A percentile compares a stretch with the other conserved stretches of the same genome.
Evolutionary conservation across 2,113 vertebrate species (phyloP).

Genomic region (Elephas maximus): DNA sequence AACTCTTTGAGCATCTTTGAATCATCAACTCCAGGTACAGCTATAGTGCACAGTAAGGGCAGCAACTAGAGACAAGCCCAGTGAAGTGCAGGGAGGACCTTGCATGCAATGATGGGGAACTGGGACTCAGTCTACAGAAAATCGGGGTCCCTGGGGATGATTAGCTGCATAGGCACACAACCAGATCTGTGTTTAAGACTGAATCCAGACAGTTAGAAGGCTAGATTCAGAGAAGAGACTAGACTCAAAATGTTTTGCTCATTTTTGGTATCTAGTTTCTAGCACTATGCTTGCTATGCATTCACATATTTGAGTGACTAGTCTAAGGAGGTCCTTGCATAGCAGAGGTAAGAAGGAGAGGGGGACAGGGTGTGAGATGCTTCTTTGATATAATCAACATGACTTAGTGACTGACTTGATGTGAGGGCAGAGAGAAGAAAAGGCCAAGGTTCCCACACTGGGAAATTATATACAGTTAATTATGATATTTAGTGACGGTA

Average conservation of each 20-base stretch:
- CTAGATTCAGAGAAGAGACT: not conserved
- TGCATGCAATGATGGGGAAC: not conserved
- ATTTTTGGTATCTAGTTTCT: no score
- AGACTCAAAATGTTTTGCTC: no score
- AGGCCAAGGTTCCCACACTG: not conserved
- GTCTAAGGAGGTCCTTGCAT: not conserved
- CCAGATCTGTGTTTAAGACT: not conserved
- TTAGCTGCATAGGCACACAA: not conserved
- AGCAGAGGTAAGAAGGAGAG: not conserved
- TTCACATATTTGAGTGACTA: not conserved
- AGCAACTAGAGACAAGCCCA: not conserved
- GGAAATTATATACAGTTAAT: not conserved
- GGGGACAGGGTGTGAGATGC: not conserved
- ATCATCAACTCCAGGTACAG: not conserved
- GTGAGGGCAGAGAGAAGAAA: no score
- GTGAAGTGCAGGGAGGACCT: not conserved
- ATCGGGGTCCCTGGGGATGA: not conserved
- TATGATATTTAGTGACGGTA: not conserved
- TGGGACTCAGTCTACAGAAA: not conserved
- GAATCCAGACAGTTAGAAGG: not conserved
- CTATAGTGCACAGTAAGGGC: not conserved
- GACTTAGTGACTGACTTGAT: not conserved
- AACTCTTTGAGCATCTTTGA: conserved; percentile 31
- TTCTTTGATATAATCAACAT: not conserved
- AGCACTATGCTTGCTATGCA: no score